phyloP scores from a whole-genome alignment of 2,797 vertebrate genomes.

The Dromococcyx pavoninus region DNA sequence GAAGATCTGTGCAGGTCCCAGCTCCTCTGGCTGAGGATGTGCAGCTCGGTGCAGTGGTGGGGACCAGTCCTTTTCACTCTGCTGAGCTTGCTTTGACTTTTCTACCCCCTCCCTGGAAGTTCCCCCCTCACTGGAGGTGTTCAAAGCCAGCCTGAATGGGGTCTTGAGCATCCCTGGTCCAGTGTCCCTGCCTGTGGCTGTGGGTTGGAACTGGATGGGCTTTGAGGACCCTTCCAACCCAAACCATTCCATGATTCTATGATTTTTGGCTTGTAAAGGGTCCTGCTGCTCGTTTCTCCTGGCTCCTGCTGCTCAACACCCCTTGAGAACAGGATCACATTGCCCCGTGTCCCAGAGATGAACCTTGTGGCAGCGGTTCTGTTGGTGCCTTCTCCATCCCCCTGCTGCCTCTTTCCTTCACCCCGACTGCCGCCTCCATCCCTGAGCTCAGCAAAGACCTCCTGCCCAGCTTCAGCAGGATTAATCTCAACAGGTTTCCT shows the following conservation, averaged over 20 bases:
- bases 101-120: not conserved
- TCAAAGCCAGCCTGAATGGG: no score
- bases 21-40: not conserved
- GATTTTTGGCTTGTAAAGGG: not conserved
- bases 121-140: no score
- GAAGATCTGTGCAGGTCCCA: not conserved
- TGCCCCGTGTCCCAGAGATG: fast-evolving
- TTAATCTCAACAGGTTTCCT: not conserved
- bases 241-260: no score
- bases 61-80: not conserved
- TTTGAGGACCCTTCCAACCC: no score
- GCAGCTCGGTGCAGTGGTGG: not conserved
- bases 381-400: fast-evolving
- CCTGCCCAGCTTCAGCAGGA: not conserved
- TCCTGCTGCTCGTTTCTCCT: not conserved
- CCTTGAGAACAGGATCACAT: not conserved
- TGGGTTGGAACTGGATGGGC: no score
- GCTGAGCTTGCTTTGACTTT: not conserved
- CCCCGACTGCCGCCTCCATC: not conserved
- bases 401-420: fast-evolving
- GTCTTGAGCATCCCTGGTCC: no score
- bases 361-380: fast-evolving
- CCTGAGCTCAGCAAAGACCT: fast-evolving
- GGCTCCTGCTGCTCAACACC: not conserved
- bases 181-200: no score